Evolutionary conservation across 2,797 vertebrate species (phyloP).

Genomic region (Pangasius krempfi): DNA sequence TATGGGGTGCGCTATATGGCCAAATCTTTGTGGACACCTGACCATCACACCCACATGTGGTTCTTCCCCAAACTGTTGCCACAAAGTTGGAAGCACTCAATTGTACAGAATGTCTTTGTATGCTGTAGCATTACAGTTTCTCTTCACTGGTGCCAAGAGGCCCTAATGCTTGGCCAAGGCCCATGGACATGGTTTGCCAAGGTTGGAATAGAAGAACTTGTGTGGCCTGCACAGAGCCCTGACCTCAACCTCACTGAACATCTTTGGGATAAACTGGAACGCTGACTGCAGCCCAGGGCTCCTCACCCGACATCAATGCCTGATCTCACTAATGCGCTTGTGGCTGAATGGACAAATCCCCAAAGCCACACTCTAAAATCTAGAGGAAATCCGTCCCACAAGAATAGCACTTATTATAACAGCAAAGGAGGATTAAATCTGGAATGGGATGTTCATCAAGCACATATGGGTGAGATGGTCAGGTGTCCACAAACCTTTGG

Average conservation of each 20-base stretch:
- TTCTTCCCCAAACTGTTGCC: background rate
- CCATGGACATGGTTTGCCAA: background rate
- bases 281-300: background rate
- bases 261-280: background rate
- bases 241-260: background rate
- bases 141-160: background rate
- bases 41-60: background rate
- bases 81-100: background rate
- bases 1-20: background rate
- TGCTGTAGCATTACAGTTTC: background rate
- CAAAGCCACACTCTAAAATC: background rate
- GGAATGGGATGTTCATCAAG: background rate
- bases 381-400: background rate
- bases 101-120: background rate
- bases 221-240: background rate
- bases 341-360: background rate
- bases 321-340: background rate
- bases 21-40: background rate
- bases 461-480: background rate
- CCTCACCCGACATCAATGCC: background rate
- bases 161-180: background rate
- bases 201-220: background rate
- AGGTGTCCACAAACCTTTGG: background rate
- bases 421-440: background rate
- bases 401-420: background rate